phyloP scores from a whole-genome alignment of 2,113 vertebrate species.

The Litocranius walleri region DNA sequence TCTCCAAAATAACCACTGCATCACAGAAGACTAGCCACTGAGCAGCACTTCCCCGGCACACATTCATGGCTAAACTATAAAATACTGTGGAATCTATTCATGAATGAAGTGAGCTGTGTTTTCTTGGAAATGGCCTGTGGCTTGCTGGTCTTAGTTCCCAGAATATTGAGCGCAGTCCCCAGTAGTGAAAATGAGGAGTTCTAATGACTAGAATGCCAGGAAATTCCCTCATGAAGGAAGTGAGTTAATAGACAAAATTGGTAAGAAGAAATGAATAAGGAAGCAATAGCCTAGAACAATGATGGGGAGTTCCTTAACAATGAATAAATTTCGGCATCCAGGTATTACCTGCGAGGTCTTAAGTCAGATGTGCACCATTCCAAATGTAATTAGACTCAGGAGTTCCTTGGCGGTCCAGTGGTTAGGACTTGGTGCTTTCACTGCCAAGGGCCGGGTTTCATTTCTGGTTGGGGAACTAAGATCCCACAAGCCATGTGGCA shows the following conservation, averaged over 20 bases:
- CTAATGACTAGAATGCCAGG: background rate
- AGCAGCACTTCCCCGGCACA: background rate
- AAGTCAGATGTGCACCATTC: background rate
- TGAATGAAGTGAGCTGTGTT: background rate
- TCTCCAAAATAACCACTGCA: background rate
- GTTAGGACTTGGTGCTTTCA: background rate
- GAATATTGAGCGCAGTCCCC: background rate
- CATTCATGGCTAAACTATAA: background rate
- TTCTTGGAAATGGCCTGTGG: background rate
- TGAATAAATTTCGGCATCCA: background rate
- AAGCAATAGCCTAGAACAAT: background rate
- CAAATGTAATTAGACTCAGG: background rate
- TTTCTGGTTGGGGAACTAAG: background rate
- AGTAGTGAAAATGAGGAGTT: background rate
- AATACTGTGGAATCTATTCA: background rate
- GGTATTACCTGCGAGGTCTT: background rate
- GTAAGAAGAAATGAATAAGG: constrained; percentile 8
- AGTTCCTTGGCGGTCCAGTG: background rate
- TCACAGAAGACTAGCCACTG: background rate
- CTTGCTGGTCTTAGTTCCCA: background rate
- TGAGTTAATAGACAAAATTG: constrained; percentile 8
- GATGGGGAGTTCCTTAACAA: background rate
- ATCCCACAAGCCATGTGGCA: background rate
- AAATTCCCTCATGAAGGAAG: background rate
- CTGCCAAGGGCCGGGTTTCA: background rate